Evolutionary conservation across 2,888 invertebrate genomes (phyloP).

Genomic region (Lordiphosa andalusiaca): DNA sequence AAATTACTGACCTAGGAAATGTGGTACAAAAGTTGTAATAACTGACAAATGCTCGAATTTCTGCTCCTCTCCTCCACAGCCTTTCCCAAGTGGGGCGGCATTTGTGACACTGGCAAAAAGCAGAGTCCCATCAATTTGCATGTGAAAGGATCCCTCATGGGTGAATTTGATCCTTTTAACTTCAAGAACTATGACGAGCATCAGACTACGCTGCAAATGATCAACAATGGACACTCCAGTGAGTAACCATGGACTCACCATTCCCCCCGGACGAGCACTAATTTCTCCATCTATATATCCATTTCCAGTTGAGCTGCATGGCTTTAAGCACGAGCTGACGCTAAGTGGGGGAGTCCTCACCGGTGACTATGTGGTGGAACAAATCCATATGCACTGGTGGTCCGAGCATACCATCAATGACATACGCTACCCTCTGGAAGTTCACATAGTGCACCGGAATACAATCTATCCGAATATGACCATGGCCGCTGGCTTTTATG

Average conservation of each 20-base stretch:
- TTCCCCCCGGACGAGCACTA: not conserved
- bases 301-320: constrained; percentile 67
- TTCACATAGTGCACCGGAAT: constrained; percentile 86
- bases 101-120: constrained; percentile 83
- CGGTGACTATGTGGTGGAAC: constrained; percentile 83
- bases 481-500: constrained; percentile 81
- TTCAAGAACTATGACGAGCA: constrained; percentile 75
- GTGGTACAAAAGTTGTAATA: not conserved
- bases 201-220: constrained; percentile 64
- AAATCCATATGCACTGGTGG: constrained; percentile 92
- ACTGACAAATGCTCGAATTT: too few species aligned
- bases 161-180: constrained; percentile 67
- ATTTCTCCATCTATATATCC: not conserved
- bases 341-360: constrained; percentile 82
- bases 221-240: constrained; percentile 80
- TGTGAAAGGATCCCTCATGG: constrained; percentile 82
- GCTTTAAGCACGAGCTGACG: constrained; percentile 65
- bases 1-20: constrained; percentile 18
- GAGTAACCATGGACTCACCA: constrained; percentile 24
- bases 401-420: constrained; percentile 90
- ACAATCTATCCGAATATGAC: constrained; percentile 80
- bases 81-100: constrained; percentile 83
- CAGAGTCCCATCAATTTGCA: constrained; percentile 91
- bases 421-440: constrained; percentile 83
- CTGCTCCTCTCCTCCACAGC: constrained; percentile 23